phyloP scores from a whole-genome alignment of 2,797 vertebrate species.

The Amphiprion clarkii region DNA sequence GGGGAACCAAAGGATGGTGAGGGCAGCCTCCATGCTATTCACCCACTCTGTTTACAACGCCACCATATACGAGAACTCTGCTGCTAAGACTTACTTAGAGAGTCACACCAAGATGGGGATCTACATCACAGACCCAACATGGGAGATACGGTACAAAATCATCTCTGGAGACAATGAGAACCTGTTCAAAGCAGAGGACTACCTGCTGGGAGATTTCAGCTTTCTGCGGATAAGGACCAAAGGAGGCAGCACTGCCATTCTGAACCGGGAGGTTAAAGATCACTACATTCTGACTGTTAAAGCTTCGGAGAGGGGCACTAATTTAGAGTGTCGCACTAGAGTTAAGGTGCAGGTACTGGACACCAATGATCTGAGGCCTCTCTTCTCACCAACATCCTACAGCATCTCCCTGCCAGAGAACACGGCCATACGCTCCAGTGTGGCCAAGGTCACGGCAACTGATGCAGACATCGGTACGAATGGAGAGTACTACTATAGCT shows the following conservation, averaged over 20 bases:
- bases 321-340: constrained; percentile 89
- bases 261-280: constrained; percentile 98
- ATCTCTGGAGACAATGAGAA: constrained; percentile 97
- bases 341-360: constrained; percentile 95
- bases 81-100: constrained; percentile 96
- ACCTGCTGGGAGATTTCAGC: constrained; percentile 95
- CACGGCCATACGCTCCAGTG: constrained; percentile 92
- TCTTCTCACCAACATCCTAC: constrained; percentile 98
- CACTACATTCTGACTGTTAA: constrained; percentile 94
- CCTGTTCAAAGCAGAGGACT: constrained; percentile 98
- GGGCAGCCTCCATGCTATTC: constrained; percentile 87
- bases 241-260: constrained; percentile 97
- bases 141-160: constrained; percentile 98
- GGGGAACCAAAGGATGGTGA: constrained; percentile 85
- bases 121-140: constrained; percentile 88
- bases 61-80: constrained; percentile 98
- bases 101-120: constrained; percentile 97
- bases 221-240: constrained; percentile 99
- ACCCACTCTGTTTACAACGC: constrained; percentile 93
- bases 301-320: constrained; percentile 91
- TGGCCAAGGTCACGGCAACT: constrained; percentile 95
- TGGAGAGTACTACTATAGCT: constrained; percentile 98
- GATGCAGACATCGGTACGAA: constrained; percentile 99
- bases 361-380: constrained; percentile 96
- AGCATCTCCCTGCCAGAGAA: constrained; percentile 95